phyloP scores from a whole-genome alignment of 2,888 invertebrate species.

The Drosophila cyrtoloma region DNA sequence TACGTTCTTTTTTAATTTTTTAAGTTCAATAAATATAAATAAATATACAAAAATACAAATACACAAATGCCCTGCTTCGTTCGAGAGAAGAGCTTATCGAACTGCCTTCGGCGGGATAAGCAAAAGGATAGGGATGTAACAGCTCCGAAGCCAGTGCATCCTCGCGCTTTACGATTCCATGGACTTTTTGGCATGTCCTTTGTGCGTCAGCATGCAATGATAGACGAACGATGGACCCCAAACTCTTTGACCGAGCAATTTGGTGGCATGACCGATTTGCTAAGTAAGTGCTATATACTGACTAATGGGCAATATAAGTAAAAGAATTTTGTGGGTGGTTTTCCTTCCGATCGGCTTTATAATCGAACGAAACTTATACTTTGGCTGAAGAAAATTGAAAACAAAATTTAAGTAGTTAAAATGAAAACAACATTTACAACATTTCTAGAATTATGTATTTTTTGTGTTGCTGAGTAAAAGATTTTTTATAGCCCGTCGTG shows the following conservation, averaged over 20 bases:
- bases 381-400: background rate
- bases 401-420: background rate
- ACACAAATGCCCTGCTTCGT: slow-evolving; percentile 61
- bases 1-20: background rate
- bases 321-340: background rate
- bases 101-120: slow-evolving; percentile 31
- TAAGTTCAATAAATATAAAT: background rate
- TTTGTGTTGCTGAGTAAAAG: background rate
- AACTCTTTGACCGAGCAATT: slow-evolving; percentile 80
- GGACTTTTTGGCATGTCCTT: slow-evolving; percentile 82
- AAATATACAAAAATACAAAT: slow-evolving; percentile 5
- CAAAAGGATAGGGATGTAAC: slow-evolving; percentile 52
- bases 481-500: slow-evolving; percentile 69
- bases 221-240: slow-evolving; percentile 83
- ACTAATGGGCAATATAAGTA: background rate
- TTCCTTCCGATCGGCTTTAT: no score
- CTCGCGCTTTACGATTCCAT: slow-evolving; percentile 78
- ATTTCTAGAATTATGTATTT: background rate
- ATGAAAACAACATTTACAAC: background rate
- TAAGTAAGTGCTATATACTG: slow-evolving; percentile 66
- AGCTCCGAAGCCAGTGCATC: slow-evolving; percentile 81
- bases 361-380: no score
- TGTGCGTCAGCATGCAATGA: slow-evolving; percentile 82
- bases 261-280: slow-evolving; percentile 79
- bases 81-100: slow-evolving; percentile 54